Conservation (phyloP, 2,888 invertebrate genomes). For the Gasteruption jaculator region DNA sequence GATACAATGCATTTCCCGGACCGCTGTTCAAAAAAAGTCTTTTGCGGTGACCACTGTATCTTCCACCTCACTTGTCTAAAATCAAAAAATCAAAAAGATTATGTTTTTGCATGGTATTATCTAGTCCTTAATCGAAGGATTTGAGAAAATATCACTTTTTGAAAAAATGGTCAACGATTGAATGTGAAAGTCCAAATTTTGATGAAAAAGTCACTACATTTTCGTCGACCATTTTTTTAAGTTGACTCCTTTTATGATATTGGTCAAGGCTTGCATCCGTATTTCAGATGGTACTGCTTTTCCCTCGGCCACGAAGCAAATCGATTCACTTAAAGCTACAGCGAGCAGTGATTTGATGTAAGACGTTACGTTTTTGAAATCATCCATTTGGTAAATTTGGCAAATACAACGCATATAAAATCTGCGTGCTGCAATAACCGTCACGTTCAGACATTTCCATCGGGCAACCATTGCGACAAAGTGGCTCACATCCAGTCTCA, state of each 20-base stretch:
- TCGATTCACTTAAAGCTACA: slow-evolving; percentile 19
- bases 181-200: no score
- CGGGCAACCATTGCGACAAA: slow-evolving; percentile 20
- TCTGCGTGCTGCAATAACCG: slow-evolving; percentile 11
- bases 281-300: slow-evolving; percentile 14
- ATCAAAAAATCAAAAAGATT: no score
- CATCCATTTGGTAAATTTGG: slow-evolving; percentile 20
- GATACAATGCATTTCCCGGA: no score
- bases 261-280: slow-evolving; percentile 15
- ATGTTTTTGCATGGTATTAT: no score
- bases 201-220: no score
- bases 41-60: no score
- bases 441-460: slow-evolving; percentile 17
- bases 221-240: no score
- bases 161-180: no score
- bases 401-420: slow-evolving; percentile 20
- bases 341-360: slow-evolving; percentile 21
- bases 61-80: no score
- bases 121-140: no score
- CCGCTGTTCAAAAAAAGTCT: no score
- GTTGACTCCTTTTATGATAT: slow-evolving; percentile 11
- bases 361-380: slow-evolving; percentile 10
- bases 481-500: slow-evolving; percentile 24
- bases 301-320: slow-evolving; percentile 16
- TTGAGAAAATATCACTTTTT: no score